phyloP scores from a whole-genome alignment of 2,888 invertebrate species.

The Heliconius ethilla region DNA sequence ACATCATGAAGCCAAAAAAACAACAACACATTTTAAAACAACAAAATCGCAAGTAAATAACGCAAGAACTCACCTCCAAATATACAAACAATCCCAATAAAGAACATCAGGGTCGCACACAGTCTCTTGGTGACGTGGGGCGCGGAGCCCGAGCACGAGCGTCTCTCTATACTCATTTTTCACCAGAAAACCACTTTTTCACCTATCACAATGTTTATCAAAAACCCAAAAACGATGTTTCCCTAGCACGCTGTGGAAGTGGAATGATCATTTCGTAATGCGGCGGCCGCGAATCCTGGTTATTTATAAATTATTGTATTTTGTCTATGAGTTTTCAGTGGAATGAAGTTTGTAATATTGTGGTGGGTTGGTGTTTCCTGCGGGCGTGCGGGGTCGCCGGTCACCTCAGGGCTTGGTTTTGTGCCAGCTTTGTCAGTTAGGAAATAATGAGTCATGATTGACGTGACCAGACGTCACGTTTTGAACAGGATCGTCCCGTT shows the following conservation, averaged over 20 bases:
- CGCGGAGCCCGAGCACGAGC: constrained; percentile 57
- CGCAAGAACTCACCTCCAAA: constrained; percentile 67
- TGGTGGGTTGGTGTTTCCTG: constrained; percentile 22
- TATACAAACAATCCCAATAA: constrained; percentile 66
- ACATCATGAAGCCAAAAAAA: neutral
- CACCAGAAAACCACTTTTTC: neutral
- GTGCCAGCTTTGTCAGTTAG: constrained; percentile 32
- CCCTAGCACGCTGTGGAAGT: constrained; percentile 35
- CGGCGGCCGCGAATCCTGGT: constrained; percentile 61
- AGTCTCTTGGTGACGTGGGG: constrained; percentile 67
- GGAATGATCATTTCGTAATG: constrained; percentile 47
- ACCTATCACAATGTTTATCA: constrained; percentile 34
- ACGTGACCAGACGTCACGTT: too few relatives aligned
- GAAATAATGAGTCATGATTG: neutral
- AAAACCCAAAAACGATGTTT: constrained; percentile 34
- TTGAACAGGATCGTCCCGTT: too few relatives aligned
- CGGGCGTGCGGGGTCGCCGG: constrained; percentile 36
- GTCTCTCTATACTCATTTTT: constrained; percentile 58
- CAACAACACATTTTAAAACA: neutral
- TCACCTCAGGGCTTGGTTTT: constrained; percentile 36
- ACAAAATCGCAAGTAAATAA: constrained; percentile 50
- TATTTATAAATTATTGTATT: constrained; percentile 74
- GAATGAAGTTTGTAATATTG: constrained; percentile 1
- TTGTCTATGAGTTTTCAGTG: constrained; percentile 29
- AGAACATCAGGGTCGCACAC: constrained; percentile 63